Evolutionary conservation across 2,888 invertebrate genomes (phyloP).

Genomic region (Achlya flavicornis): DNA sequence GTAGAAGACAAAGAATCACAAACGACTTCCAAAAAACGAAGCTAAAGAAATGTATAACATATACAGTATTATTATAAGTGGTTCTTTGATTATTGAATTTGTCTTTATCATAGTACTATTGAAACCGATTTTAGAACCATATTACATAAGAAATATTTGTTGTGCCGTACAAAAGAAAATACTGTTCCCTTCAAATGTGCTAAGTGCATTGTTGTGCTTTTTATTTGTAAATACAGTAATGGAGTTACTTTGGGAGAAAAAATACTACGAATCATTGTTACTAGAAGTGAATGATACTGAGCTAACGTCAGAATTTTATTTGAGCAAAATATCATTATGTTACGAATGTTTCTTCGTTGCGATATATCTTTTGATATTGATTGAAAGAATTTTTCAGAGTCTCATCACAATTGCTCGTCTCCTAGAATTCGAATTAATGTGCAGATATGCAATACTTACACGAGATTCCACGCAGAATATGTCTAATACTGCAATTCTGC

Average conservation of each 20-base stretch:
- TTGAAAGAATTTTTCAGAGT: slow-evolving; percentile 54
- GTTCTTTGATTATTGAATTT: slow-evolving; percentile 49
- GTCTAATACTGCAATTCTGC: slow-evolving; percentile 25
- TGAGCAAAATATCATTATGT: slow-evolving; percentile 47
- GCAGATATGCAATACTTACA: slow-evolving; percentile 59
- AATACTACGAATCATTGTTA: slow-evolving; percentile 38
- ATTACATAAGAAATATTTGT: slow-evolving; percentile 55
- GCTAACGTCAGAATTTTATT: slow-evolving; percentile 50
- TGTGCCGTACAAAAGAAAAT: slow-evolving; percentile 38
- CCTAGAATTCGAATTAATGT: slow-evolving; percentile 70
- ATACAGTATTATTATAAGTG: slow-evolving; percentile 46
- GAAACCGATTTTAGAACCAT: slow-evolving; percentile 60
- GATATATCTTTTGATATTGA: slow-evolving; percentile 51
- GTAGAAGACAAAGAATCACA: slow-evolving; percentile 10
- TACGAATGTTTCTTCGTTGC: slow-evolving; percentile 50
- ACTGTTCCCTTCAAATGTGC: slow-evolving; percentile 34
- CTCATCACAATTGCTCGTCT: slow-evolving; percentile 53
- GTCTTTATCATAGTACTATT: slow-evolving; percentile 52
- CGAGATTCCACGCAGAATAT: slow-evolving; percentile 38
- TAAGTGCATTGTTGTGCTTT: slow-evolving; percentile 30
- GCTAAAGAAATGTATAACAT: slow-evolving; percentile 53
- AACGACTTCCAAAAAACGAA: not conserved
- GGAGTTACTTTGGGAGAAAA: slow-evolving; percentile 52
- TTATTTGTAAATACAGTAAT: slow-evolving; percentile 48
- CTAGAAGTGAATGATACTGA: slow-evolving; percentile 33